Conservation (phyloP, 2,797 vertebrate genomes). For the Anableps anableps region DNA sequence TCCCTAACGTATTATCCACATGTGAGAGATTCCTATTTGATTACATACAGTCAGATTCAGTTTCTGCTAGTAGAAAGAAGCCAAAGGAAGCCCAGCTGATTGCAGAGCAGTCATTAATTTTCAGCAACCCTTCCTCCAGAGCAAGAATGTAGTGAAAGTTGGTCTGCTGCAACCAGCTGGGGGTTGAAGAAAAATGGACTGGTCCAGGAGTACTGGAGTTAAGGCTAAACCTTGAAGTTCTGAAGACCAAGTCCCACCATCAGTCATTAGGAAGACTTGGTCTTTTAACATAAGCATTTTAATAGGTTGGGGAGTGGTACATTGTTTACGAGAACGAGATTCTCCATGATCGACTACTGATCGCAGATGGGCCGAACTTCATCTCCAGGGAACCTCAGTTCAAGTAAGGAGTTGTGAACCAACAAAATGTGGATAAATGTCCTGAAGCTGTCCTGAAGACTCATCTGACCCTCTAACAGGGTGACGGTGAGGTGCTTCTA, state of each 20-base stretch:
- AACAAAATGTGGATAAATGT: background rate
- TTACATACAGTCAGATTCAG: too few relatives aligned
- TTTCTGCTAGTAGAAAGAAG: too few relatives aligned
- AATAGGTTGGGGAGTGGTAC: conserved; percentile 74
- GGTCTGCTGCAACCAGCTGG: too few relatives aligned
- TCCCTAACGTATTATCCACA: too few relatives aligned
- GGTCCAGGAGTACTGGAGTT: too few relatives aligned
- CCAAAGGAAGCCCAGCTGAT: too few relatives aligned
- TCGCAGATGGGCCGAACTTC: conserved; percentile 51
- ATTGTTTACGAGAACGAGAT: conserved; percentile 85
- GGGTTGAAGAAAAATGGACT: too few relatives aligned
- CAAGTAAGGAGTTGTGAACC: conserved; percentile 63
- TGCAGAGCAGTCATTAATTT: too few relatives aligned
- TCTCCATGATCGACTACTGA: conserved; percentile 70
- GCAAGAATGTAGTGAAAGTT: too few relatives aligned
- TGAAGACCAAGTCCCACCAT: background rate
- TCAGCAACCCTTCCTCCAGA: too few relatives aligned
- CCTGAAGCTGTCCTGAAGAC: background rate
- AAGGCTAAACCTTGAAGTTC: too few relatives aligned
- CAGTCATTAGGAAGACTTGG: background rate
- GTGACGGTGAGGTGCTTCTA: conserved; percentile 82
- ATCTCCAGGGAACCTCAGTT: conserved; percentile 82
- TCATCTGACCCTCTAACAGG: conserved; percentile 50
- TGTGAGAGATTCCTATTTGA: too few relatives aligned
- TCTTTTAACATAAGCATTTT: background rate